A percentile compares a stretch with the other conserved stretches of the same genome.
These are phyloP conservation scores for Exaiptasia diaphana DNA, from an alignment of 64 coral and sea anemone genomes.

Conservation along the genomic window DNA sequence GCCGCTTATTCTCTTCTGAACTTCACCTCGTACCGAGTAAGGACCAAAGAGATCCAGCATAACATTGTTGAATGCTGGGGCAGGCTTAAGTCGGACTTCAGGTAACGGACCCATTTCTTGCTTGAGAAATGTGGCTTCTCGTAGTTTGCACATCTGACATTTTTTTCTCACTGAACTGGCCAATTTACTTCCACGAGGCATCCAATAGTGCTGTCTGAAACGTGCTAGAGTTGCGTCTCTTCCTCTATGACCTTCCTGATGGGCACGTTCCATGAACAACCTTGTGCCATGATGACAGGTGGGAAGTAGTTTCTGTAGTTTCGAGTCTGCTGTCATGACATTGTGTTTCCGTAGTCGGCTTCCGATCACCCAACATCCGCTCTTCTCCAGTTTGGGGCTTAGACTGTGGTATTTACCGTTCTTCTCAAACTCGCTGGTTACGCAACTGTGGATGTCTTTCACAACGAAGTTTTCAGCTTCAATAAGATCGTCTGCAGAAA, in stretches of 20 bases:
- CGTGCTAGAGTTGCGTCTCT: constrained; percentile 51
- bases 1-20: constrained; percentile 45
- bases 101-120: constrained; percentile 59
- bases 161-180: constrained; percentile 43
- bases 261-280: constrained; percentile 58
- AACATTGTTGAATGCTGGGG: constrained; percentile 44
- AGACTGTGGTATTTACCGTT: constrained; percentile 30
- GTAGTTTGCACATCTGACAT: constrained; percentile 54
- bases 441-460: constrained; percentile 39
- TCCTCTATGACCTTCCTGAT: constrained; percentile 45
- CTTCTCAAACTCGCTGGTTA: constrained; percentile 49
- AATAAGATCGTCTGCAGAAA: constrained; percentile 22
- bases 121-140: constrained; percentile 25
- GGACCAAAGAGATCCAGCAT: constrained; percentile 66
- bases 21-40: constrained; percentile 35
- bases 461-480: constrained; percentile 56
- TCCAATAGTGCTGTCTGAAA: constrained; percentile 51
- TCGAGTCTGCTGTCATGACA: constrained; percentile 43
- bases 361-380: constrained; percentile 39
- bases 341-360: constrained; percentile 43
- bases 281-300: constrained; percentile 38
- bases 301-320: constrained; percentile 48
- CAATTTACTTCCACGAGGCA: constrained; percentile 43
- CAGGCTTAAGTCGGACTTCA: constrained; percentile 42
- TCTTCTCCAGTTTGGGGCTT: constrained; percentile 10